Percentiles rank a stretch among this genome's conserved stretches.
Evolutionary conservation across 2,888 invertebrate genomes (phyloP).

Genomic region (Thelaira solivaga): DNA sequence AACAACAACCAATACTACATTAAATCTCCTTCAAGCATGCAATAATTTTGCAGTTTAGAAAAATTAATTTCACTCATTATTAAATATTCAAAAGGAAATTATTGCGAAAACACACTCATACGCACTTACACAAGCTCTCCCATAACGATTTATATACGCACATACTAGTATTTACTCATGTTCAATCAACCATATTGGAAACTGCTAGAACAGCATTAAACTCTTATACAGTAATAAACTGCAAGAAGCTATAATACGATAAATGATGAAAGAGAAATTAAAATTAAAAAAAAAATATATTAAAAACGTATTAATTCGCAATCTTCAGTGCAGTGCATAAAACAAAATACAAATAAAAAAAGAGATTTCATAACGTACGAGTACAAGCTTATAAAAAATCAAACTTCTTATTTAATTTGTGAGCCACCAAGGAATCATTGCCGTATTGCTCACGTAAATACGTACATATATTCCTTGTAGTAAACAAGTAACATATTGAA

Average conservation of each 20-base stretch:
- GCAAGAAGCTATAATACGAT: neutral
- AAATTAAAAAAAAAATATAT: neutral
- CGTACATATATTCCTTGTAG: neutral
- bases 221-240: neutral
- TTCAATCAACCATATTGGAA: neutral
- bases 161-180: neutral
- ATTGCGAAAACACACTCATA: neutral
- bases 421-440: conserved; percentile 22
- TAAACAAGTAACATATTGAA: conserved; percentile 14
- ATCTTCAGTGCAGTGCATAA: neutral
- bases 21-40: conserved; percentile 6
- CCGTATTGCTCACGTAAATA: conserved; percentile 4
- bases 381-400: neutral
- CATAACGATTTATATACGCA: neutral
- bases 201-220: conserved; percentile 2
- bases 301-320: too few species aligned
- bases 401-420: conserved; percentile 24
- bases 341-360: neutral
- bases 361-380: neutral
- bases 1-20: neutral
- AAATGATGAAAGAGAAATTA: conserved; percentile 2
- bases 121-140: neutral
- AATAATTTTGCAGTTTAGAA: neutral
- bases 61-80: conserved; percentile 6
- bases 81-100: neutral